Evolutionary conservation across 1,140 invertebrate genomes (phyloP).

Genomic region (Ectropis grisescens): DNA sequence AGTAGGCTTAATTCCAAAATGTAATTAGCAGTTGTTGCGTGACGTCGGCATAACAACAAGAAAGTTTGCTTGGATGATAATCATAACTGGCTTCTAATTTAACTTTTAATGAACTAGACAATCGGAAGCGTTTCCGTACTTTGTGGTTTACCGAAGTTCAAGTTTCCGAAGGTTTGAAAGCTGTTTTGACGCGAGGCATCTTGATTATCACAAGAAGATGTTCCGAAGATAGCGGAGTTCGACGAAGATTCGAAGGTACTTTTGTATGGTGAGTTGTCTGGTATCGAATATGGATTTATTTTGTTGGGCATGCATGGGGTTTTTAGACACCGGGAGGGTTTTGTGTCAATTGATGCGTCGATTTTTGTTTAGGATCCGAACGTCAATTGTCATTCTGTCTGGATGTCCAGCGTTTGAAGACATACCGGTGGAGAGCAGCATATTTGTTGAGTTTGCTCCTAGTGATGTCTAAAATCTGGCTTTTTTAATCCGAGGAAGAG

Average conservation of each 20-base stretch:
- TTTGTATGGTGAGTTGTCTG: constrained; percentile 30
- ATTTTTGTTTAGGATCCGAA: no score
- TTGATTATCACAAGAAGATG: constrained; percentile 3
- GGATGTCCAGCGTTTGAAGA: no score
- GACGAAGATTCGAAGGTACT: constrained; percentile 11
- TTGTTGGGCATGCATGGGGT: constrained; percentile 28
- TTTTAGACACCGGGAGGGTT: constrained; percentile 3
- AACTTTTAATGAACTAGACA: constrained; percentile 1
- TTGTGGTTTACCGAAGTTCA: neutral
- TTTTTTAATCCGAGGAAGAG: no score
- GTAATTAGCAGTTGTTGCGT: constrained; percentile 12
- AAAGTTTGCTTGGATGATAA: constrained; percentile 1
- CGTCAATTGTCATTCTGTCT: no score
- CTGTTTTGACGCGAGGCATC: constrained; percentile 1
- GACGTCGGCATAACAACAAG: neutral
- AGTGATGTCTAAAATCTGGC: no score
- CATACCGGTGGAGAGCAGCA: no score
- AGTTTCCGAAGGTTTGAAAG: neutral
- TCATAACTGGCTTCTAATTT: neutral
- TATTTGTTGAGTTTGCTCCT: no score
- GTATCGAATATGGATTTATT: constrained; percentile 22
- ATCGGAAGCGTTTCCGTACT: neutral
- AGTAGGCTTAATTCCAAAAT: constrained; percentile 19
- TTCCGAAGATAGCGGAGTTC: constrained; percentile 12
- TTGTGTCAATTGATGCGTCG: no score